Evolutionary conservation across 53 echinoderm and acorn worm species (phyloP), one percentile per base, ranked within the genome.

Genomic region (Paracentrotus lividus): DNA sequence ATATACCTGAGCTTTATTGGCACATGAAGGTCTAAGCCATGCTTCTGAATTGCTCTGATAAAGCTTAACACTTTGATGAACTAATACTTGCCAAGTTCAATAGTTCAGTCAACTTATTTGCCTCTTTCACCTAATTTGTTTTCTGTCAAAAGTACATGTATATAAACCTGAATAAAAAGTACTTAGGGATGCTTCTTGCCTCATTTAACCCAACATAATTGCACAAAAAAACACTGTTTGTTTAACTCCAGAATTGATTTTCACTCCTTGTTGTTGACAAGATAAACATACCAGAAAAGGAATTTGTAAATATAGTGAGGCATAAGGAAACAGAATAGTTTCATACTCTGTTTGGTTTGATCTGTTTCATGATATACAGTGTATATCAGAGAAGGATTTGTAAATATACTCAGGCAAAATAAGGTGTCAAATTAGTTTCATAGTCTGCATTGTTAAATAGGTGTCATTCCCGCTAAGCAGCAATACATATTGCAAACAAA

Each of bases 61-160:
- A 8, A 81, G 47, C 24, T 81, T 47, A 81, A 26, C 47, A 38
- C 40, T 18, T 72, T 72, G 36, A 72, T 72, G 72, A 81, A 47
- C 44, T 81, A 81, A 81, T 81, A 81, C 27, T 81, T 81, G 26
- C 81, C 44, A 47, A 81, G 81, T 81, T 81, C 45, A 81, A 81
- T 47, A 81, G 81, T 81, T 81, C 47, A 81, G 45, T 81, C 26
- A 26, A n/a, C 47, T 45, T n/a, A 47, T 81, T 45, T n/a, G 3
- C 81, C 47, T 81, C 49, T 49, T 81, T 47, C 81, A 81, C 44
- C 81, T 47, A 49, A 67, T n/a, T 44, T 81, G 44, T 13, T 57
- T 47, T 43, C n/a, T 47, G 47, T 81, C 81, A 81, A 47, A 81
- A n/a, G n/a, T n/a, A n/a, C n/a, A n/a, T n/a, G n/a, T n/a, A 81